Evolutionary conservation across 2,888 invertebrate genomes (phyloP).

Genomic region (Bruchidius siliquastri): DNA sequence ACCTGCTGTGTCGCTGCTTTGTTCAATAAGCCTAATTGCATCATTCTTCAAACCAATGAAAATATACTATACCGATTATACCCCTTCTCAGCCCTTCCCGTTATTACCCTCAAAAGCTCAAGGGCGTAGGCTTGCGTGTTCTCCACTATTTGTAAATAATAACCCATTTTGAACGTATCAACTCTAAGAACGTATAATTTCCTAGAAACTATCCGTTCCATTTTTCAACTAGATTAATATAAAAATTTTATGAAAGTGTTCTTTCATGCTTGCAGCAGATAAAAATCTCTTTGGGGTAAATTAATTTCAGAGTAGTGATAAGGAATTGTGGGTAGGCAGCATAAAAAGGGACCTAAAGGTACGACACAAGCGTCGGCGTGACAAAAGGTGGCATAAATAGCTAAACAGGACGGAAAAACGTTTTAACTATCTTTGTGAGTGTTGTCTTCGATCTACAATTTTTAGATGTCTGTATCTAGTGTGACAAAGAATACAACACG

Average conservation of each 20-base stretch:
- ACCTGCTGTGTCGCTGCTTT: too few species aligned
- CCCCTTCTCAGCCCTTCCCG: too few species aligned
- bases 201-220: background rate
- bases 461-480: too few species aligned
- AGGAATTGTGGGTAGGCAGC: background rate
- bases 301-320: background rate
- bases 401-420: background rate
- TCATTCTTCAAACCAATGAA: too few species aligned
- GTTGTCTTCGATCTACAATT: too few species aligned
- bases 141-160: background rate
- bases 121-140: background rate
- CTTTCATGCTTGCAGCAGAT: background rate
- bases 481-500: too few species aligned
- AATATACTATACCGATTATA: too few species aligned
- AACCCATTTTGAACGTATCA: background rate
- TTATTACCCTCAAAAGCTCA: background rate
- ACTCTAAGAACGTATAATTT: background rate
- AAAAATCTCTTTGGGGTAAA: background rate
- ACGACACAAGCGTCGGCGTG: background rate
- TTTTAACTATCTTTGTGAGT: background rate
- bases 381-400: background rate
- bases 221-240: background rate
- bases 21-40: too few species aligned
- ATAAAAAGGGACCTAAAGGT: background rate
- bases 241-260: background rate